Conservation (phyloP, 2,888 invertebrate genomes). For the Itoplectis maculator region DNA sequence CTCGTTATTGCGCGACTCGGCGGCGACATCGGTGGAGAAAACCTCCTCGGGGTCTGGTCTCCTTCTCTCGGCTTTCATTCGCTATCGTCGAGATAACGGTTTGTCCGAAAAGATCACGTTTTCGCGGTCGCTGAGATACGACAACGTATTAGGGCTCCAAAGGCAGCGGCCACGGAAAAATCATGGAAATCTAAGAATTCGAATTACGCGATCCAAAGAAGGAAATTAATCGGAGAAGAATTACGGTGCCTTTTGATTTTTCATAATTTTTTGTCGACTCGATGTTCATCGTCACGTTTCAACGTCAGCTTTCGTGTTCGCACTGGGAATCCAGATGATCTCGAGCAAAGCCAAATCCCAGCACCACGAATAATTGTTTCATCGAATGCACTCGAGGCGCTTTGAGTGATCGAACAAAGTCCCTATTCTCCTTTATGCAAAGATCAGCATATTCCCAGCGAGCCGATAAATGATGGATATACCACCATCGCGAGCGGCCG, state of each 20-base stretch:
- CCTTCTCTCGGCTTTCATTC: not conserved
- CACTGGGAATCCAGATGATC: not conserved
- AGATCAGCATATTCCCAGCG: slow-evolving; percentile 17
- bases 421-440: slow-evolving; percentile 5
- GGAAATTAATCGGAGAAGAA: no score
- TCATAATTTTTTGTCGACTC: no score
- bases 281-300: not conserved
- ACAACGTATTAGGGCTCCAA: not conserved
- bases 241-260: no score
- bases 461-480: slow-evolving; percentile 26
- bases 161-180: no score
- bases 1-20: slow-evolving; percentile 31
- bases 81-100: not conserved
- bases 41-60: not conserved
- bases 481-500: no score
- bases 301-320: not conserved
- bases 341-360: not conserved
- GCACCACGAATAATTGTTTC: not conserved
- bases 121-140: not conserved
- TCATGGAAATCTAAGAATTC: no score
- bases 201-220: no score
- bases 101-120: not conserved
- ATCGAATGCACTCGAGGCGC: not conserved
- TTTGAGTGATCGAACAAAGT: not conserved
- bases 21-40: slow-evolving; percentile 10